Evolutionary conservation across 2,888 invertebrate genomes (phyloP).

Genomic region (Lepas anatifera): DNA sequence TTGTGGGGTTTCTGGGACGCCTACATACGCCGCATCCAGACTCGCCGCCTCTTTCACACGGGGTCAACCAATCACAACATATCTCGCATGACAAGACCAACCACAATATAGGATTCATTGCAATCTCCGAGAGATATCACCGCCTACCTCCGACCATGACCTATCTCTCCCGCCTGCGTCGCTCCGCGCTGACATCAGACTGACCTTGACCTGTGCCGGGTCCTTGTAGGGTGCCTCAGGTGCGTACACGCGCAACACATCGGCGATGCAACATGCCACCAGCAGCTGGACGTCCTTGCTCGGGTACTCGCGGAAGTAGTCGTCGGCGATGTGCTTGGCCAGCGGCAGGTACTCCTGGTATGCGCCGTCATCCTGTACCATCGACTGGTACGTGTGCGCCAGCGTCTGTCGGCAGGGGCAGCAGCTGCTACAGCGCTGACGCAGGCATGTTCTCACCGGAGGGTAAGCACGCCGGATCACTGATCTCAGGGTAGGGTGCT

Average conservation of each 20-base stretch:
- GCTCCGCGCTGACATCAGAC: constrained; percentile 14
- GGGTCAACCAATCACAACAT: too few species aligned
- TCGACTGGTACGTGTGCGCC: constrained; percentile 87
- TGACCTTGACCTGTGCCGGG: constrained; percentile 70
- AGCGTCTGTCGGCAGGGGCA: constrained; percentile 53
- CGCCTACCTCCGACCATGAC: too few species aligned
- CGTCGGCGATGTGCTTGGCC: constrained; percentile 83
- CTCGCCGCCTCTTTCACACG: too few species aligned
- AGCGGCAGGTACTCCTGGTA: constrained; percentile 66
- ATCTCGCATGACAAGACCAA: too few species aligned
- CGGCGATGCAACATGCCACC: constrained; percentile 94
- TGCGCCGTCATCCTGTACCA: constrained; percentile 54
- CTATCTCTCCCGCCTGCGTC: background rate
- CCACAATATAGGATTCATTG: too few species aligned
- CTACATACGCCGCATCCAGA: too few species aligned
- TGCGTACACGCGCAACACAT: constrained; percentile 89
- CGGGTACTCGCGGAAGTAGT: constrained; percentile 76
- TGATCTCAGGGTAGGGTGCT: too few species aligned
- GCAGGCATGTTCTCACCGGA: too few species aligned
- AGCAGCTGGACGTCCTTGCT: constrained; percentile 87
- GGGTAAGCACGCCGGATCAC: too few species aligned
- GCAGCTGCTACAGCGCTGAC: too few species aligned
- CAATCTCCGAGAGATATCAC: too few species aligned
- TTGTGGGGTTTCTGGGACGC: too few species aligned
- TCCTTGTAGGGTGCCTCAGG: constrained; percentile 97